Evolutionary conservation across 2,797 vertebrate genomes (phyloP).

Genomic region (Crenichthys baileyi): DNA sequence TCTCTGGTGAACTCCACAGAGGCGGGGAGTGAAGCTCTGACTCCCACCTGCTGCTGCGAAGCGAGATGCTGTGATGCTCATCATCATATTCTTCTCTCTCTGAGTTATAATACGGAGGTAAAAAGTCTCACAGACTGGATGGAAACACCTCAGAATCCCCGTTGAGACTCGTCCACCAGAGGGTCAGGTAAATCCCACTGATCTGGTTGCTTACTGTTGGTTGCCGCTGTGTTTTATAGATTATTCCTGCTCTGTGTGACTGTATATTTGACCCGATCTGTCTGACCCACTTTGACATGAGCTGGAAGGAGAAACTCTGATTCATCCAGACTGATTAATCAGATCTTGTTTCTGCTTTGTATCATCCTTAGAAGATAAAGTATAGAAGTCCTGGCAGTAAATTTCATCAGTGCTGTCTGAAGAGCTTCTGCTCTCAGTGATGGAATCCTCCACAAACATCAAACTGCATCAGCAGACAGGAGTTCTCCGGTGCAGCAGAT

Average conservation of each 20-base stretch:
- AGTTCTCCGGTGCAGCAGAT: neutral
- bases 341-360: neutral
- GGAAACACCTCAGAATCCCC: no score
- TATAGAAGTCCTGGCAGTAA: neutral
- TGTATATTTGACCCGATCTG: neutral
- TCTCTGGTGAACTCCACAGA: neutral
- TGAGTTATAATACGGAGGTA: no score
- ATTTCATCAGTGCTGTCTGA: neutral
- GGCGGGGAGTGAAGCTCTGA: no score
- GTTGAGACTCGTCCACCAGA: no score
- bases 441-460: neutral
- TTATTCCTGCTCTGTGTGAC: no score
- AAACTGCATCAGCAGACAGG: neutral
- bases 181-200: no score
- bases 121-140: no score
- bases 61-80: no score
- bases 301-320: neutral
- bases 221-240: no score
- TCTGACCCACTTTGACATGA: neutral
- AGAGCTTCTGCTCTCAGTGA: neutral
- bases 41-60: no score
- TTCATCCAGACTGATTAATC: slow-evolving; percentile 1
- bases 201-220: no score
- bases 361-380: neutral
- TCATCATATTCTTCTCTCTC: no score